These are phyloP conservation scores for Dione vanillae DNA, from an alignment of 2,888 invertebrate species.

Conservation along the genomic window DNA sequence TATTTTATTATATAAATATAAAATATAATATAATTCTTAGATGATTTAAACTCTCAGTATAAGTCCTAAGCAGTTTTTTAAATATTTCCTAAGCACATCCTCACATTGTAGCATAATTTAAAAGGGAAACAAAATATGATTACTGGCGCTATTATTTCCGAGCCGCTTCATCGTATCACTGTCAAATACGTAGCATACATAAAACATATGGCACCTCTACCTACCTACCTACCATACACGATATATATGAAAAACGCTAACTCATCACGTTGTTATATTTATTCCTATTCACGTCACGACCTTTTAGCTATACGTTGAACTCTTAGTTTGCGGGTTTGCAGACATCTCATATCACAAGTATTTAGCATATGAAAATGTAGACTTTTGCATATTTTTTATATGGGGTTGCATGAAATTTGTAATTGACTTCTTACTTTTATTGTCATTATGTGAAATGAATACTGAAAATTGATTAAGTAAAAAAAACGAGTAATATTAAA, in stretches of 20 bases:
- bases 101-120: neutral
- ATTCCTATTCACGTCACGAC: slow-evolving; percentile 22
- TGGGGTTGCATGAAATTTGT: no score
- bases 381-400: no score
- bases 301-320: neutral
- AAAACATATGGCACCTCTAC: slow-evolving; percentile 2
- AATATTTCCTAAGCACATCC: neutral
- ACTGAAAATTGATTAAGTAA: no score
- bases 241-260: neutral
- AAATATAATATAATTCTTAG: no score
- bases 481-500: no score
- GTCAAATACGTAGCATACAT: slow-evolving; percentile 16
- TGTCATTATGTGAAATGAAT: no score
- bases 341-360: neutral
- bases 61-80: neutral
- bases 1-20: no score
- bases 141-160: neutral
- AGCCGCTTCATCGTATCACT: slow-evolving; percentile 4
- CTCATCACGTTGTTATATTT: slow-evolving; percentile 19
- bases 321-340: neutral
- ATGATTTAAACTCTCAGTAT: no score
- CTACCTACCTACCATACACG: neutral
- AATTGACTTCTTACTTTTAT: no score
- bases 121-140: slow-evolving; percentile 7
- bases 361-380: neutral